Evolutionary conservation across 2,888 invertebrate species (phyloP).

Genomic region (Toxonevra muliebris): DNA sequence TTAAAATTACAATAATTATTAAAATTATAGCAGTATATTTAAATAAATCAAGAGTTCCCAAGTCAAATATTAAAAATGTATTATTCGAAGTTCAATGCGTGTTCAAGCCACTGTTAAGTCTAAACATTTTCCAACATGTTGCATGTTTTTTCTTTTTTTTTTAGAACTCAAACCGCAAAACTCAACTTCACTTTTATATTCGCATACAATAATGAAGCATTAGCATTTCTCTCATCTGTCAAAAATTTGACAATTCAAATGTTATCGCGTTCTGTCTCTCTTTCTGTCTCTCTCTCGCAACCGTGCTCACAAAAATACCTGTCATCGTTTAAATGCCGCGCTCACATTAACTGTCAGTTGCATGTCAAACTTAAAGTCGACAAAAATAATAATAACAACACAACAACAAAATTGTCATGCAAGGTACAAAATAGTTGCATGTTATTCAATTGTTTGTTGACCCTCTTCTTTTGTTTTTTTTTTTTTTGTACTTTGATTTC

Average conservation of each 20-base stretch:
- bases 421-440: background rate
- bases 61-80: no score
- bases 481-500: no score
- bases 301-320: slow-evolving; percentile 15
- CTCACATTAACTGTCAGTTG: slow-evolving; percentile 32
- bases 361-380: slow-evolving; percentile 18
- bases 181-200: slow-evolving; percentile 16
- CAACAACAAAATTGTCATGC: background rate
- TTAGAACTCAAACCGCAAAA: slow-evolving; percentile 15
- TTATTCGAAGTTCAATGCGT: no score
- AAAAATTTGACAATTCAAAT: slow-evolving; percentile 43
- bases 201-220: slow-evolving; percentile 14
- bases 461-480: no score
- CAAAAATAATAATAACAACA: background rate
- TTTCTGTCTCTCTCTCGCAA: background rate
- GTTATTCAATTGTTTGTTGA: no score
- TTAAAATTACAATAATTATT: no score
- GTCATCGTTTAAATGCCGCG: slow-evolving; percentile 32
- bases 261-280: slow-evolving; percentile 14
- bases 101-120: no score
- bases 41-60: no score
- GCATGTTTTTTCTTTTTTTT: slow-evolving; percentile 15
- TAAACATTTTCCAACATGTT: background rate
- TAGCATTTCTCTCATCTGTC: slow-evolving; percentile 52
- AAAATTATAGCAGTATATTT: no score